Percentiles rank a stretch among this genome's conserved stretches.
Evolutionary conservation across 2,797 vertebrate genomes (phyloP).

Genomic region (Heterohyrax brucei): DNA sequence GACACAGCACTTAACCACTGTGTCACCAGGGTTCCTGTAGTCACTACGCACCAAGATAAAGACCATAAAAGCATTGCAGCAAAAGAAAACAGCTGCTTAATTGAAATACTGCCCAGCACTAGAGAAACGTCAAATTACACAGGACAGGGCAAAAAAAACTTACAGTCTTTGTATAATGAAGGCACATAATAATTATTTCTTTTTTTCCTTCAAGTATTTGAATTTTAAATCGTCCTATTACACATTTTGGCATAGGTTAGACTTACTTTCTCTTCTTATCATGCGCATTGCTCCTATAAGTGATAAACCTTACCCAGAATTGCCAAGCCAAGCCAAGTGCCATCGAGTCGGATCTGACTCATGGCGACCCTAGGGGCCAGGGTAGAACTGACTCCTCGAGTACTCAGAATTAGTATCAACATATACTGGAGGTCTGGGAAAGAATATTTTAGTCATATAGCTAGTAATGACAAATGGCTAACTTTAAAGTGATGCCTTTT

Average conservation of each 20-base stretch:
- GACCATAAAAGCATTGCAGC: not conserved
- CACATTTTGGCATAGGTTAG: slow-evolving; percentile 41
- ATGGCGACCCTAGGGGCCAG: no score
- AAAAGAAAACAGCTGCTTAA: slow-evolving; percentile 14
- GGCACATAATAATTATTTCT: slow-evolving; percentile 61
- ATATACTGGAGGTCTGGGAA: slow-evolving; percentile 59
- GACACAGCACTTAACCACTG: no score
- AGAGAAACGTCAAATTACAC: not conserved
- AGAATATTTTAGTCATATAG: slow-evolving; percentile 65
- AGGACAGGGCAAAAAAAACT: slow-evolving; percentile 5
- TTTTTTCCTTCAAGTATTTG: slow-evolving; percentile 66
- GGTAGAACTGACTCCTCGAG: no score
- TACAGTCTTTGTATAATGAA: not conserved
- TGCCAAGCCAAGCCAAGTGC: no score
- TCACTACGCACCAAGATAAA: not conserved
- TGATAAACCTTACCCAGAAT: slow-evolving; percentile 40
- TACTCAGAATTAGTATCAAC: slow-evolving; percentile 60
- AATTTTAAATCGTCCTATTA: slow-evolving; percentile 55
- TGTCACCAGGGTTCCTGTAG: no score
- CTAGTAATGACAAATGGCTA: slow-evolving; percentile 59
- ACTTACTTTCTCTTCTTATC: slow-evolving; percentile 42
- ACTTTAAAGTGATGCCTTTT: slow-evolving; percentile 60
- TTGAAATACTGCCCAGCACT: not conserved
- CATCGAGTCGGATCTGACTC: no score
- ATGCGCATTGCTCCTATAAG: slow-evolving; percentile 18